Conservation (phyloP, 2,797 vertebrate species). For the Atherinosoma microstoma region DNA sequence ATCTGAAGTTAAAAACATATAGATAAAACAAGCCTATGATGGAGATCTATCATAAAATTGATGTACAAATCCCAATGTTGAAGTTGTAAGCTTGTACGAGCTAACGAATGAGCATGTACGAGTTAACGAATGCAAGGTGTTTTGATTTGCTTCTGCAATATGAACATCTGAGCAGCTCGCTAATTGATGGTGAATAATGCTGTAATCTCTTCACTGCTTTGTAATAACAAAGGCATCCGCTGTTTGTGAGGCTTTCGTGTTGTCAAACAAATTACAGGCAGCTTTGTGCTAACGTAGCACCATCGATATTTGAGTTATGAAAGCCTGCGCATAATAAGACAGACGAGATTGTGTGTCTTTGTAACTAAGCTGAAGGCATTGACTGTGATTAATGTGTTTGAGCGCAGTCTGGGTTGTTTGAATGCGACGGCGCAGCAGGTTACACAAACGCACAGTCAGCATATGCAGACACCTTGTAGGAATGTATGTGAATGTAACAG, state of each 20-base stretch:
- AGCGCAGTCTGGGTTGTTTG: constrained; percentile 46
- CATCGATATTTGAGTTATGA: constrained; percentile 38
- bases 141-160: constrained; percentile 41
- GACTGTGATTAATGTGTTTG: constrained; percentile 77
- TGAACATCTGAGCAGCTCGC: constrained; percentile 41
- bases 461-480: constrained; percentile 38
- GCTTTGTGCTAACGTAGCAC: constrained; percentile 51
- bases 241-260: constrained; percentile 61
- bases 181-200: constrained; percentile 75
- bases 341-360: constrained; percentile 66
- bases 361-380: constrained; percentile 69
- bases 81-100: constrained; percentile 32
- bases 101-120: constrained; percentile 52
- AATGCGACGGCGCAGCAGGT: constrained; percentile 57
- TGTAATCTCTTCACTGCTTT: constrained; percentile 47
- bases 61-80: constrained; percentile 33
- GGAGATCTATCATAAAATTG: neutral
- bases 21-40: constrained; percentile 26
- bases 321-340: constrained; percentile 65
- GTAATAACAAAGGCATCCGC: constrained; percentile 62
- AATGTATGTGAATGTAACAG: constrained; percentile 41
- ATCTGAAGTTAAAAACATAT: constrained; percentile 32
- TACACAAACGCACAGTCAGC: constrained; percentile 66
- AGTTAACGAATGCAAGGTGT: constrained; percentile 49
- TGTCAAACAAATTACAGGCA: constrained; percentile 70